phyloP scores from a whole-genome alignment of 2,113 vertebrate genomes.

The Dicentrarchus labrax region DNA sequence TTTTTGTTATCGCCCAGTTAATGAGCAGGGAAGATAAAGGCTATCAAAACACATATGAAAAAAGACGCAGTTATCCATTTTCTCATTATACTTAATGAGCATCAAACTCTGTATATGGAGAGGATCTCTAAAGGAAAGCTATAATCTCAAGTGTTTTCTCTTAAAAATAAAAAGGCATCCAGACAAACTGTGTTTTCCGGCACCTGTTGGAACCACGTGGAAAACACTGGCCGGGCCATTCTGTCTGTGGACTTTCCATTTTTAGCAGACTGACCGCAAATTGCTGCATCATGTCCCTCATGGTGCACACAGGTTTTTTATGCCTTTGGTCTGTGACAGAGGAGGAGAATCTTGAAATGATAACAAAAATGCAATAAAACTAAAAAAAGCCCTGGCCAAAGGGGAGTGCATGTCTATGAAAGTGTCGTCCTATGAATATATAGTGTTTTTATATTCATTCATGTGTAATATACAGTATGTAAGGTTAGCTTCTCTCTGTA shows the following conservation, averaged over 20 bases:
- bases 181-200: conserved; percentile 55
- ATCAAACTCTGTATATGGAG: conserved; percentile 9
- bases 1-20: conserved; percentile 35
- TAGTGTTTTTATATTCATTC: background rate
- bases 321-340: conserved; percentile 42
- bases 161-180: conserved; percentile 43
- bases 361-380: conserved; percentile 32
- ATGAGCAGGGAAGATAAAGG: conserved; percentile 48
- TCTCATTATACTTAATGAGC: conserved; percentile 35
- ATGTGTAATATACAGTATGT: background rate
- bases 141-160: conserved; percentile 63
- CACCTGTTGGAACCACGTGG: conserved; percentile 74
- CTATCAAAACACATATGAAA: conserved; percentile 21
- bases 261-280: conserved; percentile 78
- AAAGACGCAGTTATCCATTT: conserved; percentile 25
- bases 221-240: conserved; percentile 59
- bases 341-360: conserved; percentile 54
- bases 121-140: conserved; percentile 33
- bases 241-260: conserved; percentile 69
- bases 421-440: background rate
- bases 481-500: background rate
- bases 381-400: background rate
- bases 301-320: conserved; percentile 45
- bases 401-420: background rate
- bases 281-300: conserved; percentile 69